These are phyloP conservation scores for Liposcelis brunnea DNA, from an alignment of 2,888 invertebrate species.

Conservation along the genomic window DNA sequence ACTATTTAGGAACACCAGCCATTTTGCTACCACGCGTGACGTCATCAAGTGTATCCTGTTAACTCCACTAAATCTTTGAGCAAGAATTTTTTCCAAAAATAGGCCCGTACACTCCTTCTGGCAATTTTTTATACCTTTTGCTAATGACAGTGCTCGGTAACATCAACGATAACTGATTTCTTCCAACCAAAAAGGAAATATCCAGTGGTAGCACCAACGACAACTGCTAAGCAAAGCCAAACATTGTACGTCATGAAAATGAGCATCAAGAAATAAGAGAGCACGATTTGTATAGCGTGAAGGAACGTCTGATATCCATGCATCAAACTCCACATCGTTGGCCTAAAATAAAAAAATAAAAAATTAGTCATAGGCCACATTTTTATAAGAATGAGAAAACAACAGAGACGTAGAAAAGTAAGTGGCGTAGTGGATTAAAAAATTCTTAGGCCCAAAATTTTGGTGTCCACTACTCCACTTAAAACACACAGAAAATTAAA, in stretches of 20 bases:
- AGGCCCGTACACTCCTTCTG: too few species aligned
- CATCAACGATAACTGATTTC: conserved; percentile 81
- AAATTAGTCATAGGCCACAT: conserved; percentile 12
- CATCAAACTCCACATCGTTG: conserved; percentile 63
- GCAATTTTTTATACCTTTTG: conserved; percentile 13
- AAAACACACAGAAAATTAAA: neutral
- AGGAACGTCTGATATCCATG: conserved; percentile 76
- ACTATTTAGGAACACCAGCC: too few species aligned
- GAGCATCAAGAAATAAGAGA: conserved; percentile 88
- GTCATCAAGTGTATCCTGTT: too few species aligned
- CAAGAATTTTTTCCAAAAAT: too few species aligned
- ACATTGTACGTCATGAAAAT: conserved; percentile 96
- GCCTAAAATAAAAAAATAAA: conserved; percentile 42
- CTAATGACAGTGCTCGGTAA: conserved; percentile 91
- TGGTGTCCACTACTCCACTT: neutral
- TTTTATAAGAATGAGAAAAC: conserved; percentile 5
- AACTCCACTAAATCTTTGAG: too few species aligned
- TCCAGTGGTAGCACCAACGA: conserved; percentile 74
- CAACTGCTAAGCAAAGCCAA: conserved; percentile 80
- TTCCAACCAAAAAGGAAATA: conserved; percentile 95
- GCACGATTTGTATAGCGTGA: conserved; percentile 74
- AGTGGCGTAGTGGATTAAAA: neutral
- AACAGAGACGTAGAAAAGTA: conserved; percentile 5
- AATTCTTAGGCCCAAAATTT: neutral
- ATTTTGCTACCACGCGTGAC: too few species aligned